Percentiles rank a stretch among this genome's conserved stretches.
phyloP scores from a whole-genome alignment of 2,113 vertebrate genomes.

The Uria lomvia region DNA sequence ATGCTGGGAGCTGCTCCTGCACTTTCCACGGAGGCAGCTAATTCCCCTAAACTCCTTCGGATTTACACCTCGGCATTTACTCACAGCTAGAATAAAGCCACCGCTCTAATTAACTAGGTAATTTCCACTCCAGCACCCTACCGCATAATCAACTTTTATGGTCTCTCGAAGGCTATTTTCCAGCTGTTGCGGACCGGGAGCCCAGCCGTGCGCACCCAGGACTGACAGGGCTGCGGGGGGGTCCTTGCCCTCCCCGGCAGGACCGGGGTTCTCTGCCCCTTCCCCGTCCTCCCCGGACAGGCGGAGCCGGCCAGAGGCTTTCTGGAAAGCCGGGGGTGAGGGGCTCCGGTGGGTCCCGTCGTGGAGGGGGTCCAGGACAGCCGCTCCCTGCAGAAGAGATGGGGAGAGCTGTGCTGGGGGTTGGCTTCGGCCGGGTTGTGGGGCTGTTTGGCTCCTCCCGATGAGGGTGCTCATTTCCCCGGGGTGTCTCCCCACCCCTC shows the following conservation, averaged over 20 bases:
- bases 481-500: not conserved
- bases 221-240: not conserved
- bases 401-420: not conserved
- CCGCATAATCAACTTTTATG: slow-evolving; percentile 42
- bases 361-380: not conserved
- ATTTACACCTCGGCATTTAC: slow-evolving; percentile 77
- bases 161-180: slow-evolving; percentile 19
- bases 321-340: rapidly evolving
- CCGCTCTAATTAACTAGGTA: slow-evolving; percentile 70
- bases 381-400: not conserved
- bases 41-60: slow-evolving; percentile 74
- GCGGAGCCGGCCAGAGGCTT: not conserved
- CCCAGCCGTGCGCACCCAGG: not conserved
- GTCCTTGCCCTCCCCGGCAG: not conserved
- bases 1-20: slow-evolving; percentile 52
- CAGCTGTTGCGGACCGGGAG: slow-evolving; percentile 30
- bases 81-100: slow-evolving; percentile 41
- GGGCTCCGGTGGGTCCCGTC: not conserved
- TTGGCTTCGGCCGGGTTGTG: not conserved
- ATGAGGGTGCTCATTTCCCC: not conserved
- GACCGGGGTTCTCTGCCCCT: not conserved
- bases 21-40: slow-evolving; percentile 53
- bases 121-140: not conserved
- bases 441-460: not conserved
- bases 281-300: not conserved